Evolutionary conservation across 2,888 invertebrate genomes (phyloP), one percentile per base, ranked within the genome.

Genomic region (Pristionchus maxplancki): DNA sequence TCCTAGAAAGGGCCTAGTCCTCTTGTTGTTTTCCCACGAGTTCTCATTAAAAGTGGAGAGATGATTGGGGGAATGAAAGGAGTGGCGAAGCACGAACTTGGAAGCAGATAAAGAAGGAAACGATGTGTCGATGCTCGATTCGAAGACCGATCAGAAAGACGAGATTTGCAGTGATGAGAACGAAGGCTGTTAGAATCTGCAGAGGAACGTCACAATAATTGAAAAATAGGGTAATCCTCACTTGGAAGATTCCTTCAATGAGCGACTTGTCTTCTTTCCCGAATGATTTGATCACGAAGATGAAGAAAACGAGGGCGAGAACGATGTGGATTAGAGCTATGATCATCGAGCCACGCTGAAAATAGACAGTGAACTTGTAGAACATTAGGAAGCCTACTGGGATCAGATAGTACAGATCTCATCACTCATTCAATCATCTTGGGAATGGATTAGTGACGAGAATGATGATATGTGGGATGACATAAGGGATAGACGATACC

Each of bases 271-370:
- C 28, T 24, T 34, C 58, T 5, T 44, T 78, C 64, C 62, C 31
- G 44, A 88, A 44, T 28, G 88, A 88, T 64, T 88, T 88, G 37
- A 92, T 82, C 17, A 91, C 88, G 87, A 88, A 90, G 58, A 90
- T 89, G 78, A 90, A 89, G 34, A 91, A 89, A 8, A 89, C 86
- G 37, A 88, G 83, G 78, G 91, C 90, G 34, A 91, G 82, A 5
- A 89, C 31, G 13, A 92, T 90, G 87, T 92, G 92, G 58, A 91
- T 90, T 2, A 89, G 74, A 37, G 91, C 90, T 64, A 92, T 90
- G 31, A 92, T 82, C 78, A 89, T 88, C 17, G 92, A 90, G 37
- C 91, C 92, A n/a, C 90, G 90, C 92, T 92, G 90, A n/a, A n/a
- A n/a, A n/a, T n/a, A n/a, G n/a, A n/a, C n/a, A n/a, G n/a, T n/a